A percentile compares a stretch with the other conserved stretches of the same genome.
Conservation (phyloP, 64 coral and sea anemone species). For the Stylophora pistillata region DNA sequence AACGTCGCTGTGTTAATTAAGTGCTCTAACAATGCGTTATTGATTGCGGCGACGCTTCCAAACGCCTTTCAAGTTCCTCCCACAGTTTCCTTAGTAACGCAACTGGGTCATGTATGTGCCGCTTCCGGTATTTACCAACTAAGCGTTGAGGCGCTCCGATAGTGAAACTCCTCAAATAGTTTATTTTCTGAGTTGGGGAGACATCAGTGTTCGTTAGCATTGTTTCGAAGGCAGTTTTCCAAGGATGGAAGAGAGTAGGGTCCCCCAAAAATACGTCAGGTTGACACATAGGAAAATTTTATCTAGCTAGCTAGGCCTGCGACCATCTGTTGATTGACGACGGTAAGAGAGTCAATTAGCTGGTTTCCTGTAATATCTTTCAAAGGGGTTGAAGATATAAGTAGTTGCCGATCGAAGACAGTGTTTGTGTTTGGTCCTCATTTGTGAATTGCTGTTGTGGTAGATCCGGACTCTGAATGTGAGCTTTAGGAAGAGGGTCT, state of each 20-base stretch:
- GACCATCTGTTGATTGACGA: too few species aligned
- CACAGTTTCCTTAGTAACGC: constrained; percentile 1
- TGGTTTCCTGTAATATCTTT: constrained; percentile 39
- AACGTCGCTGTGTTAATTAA: constrained; percentile 13
- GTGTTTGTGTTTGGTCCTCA: background rate
- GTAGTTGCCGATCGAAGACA: constrained; percentile 2
- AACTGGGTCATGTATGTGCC: constrained; percentile 21
- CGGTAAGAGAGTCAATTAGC: background rate
- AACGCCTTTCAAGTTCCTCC: constrained; percentile 26
- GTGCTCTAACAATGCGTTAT: constrained; percentile 22
- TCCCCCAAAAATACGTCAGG: too few species aligned
- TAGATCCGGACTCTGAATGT: background rate
- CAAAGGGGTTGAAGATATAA: constrained; percentile 38
- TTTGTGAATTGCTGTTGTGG: background rate
- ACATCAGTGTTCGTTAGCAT: too few species aligned
- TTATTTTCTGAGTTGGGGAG: too few species aligned
- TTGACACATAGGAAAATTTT: too few species aligned
- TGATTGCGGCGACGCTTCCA: constrained; percentile 33
- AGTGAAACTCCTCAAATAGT: too few species aligned
- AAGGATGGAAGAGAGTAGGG: too few species aligned
- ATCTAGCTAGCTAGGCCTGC: too few species aligned
- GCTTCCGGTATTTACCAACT: background rate
- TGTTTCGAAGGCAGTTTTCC: too few species aligned
- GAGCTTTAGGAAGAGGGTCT: background rate
- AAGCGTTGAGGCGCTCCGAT: too few species aligned